Evolutionary conservation across 2,113 vertebrate genomes (phyloP), one percentile per base, ranked within the genome.

Genomic region (Pluvianellus socialis): DNA sequence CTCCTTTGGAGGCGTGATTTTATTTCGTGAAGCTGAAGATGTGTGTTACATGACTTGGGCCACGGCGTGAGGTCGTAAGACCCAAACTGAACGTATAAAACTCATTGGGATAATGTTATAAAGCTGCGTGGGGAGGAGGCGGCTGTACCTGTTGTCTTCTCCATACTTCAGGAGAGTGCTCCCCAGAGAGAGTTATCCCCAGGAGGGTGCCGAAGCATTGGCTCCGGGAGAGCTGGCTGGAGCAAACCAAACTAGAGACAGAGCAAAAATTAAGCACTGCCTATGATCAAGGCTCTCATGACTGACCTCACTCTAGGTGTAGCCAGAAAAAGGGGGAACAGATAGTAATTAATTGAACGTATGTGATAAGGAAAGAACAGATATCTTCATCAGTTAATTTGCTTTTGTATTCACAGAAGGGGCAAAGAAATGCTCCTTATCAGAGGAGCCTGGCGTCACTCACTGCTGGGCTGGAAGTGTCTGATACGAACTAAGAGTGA

Each of bases 301-400:
- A 61, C 17, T 89, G 59, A 91, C 33, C 58, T 91, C 35, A 30
- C 44, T 79, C 40, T 76, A 56, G 79, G 27, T 86, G 47, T 44
- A 56, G 35, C 26, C 53, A 92, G 52, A 72, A 91, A 67, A 90
- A 15, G 28, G 18, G 24, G 26, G 14, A 77, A 28, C 44, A n/a
- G 35, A 24, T 70, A 74, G n/a, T 67, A 75, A 92, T 63, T 62
- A 83, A 30, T 50, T 63, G 66, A 82, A 61, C 23, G 44, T 63
- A 32, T 1, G 4, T 0, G 1, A 55, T 26, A 45, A 71, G 35
- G n/a, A 79, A 90, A 56, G 38, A 88, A 42, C 38, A 88, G 56
- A 32, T 90, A 24, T 71, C 74, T 94, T 59, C 19, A 71, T 75
- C 47, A 50, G 45, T 63, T 92, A 47, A 85, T 88, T 86, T 68